Conservation (phyloP, 2,888 invertebrate species). For the Cepaea hortensis region DNA sequence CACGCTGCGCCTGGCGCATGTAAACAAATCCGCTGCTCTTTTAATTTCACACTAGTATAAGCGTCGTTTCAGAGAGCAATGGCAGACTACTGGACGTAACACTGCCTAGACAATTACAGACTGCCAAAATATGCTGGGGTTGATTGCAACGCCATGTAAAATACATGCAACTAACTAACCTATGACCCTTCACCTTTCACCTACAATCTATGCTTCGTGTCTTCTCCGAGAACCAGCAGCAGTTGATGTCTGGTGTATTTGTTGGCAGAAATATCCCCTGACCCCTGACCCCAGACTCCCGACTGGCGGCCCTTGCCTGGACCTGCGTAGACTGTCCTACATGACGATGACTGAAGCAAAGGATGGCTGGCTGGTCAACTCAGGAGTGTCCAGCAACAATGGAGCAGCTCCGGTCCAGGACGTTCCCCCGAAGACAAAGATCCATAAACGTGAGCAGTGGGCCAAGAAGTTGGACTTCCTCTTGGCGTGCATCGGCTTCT, state of each 20-base stretch:
- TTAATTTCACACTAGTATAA: too few relatives aligned
- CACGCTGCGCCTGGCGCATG: too few relatives aligned
- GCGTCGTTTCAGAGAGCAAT: too few relatives aligned
- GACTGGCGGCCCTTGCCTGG: not conserved
- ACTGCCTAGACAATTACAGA: too few relatives aligned
- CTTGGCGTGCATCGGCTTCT: conserved; percentile 63
- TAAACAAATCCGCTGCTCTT: too few relatives aligned
- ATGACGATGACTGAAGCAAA: conserved; percentile 1
- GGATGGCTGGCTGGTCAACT: conserved; percentile 26
- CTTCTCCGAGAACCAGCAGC: not conserved
- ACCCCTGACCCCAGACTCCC: not conserved
- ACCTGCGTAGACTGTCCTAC: not conserved
- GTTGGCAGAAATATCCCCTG: not conserved
- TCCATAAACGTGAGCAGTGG: conserved; percentile 65
- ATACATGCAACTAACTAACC: too few relatives aligned
- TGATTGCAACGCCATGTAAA: too few relatives aligned
- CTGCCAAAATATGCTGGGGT: too few relatives aligned
- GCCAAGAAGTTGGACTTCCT: conserved; percentile 67
- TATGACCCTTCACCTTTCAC: too few relatives aligned
- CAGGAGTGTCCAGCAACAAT: conserved; percentile 22
- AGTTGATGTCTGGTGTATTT: not conserved
- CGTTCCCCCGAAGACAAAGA: conserved; percentile 46
- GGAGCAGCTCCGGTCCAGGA: conserved; percentile 9
- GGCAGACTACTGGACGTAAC: too few relatives aligned
- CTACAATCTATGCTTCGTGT: too few relatives aligned